A percentile compares a stretch with the other conserved stretches of the same genome.
Conservation (phyloP, 1,140 invertebrate species). For the Micrasema longulum region DNA sequence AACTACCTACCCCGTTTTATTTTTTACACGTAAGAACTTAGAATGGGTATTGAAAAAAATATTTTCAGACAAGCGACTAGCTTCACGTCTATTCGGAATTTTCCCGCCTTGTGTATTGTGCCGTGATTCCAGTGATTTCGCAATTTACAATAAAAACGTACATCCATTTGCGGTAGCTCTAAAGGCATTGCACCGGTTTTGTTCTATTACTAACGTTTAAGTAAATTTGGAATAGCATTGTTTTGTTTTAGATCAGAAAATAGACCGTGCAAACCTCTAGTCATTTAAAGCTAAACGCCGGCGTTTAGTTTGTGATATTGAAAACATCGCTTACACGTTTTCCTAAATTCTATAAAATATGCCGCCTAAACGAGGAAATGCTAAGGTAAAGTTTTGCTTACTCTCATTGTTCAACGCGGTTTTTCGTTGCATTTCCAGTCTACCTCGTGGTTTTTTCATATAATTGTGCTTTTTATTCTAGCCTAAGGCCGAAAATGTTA, state of each 20-base stretch:
- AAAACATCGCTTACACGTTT: slow-evolving; percentile 24
- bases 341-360: slow-evolving; percentile 18
- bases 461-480: slow-evolving; percentile 7
- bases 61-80: background rate
- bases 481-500: slow-evolving; percentile 20
- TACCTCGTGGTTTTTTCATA: background rate
- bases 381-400: slow-evolving; percentile 35
- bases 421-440: background rate
- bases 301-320: slow-evolving; percentile 10
- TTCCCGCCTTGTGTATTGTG: slow-evolving; percentile 14
- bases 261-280: slow-evolving; percentile 11
- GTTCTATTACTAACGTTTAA: slow-evolving; percentile 1
- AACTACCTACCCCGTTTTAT: too few relatives aligned
- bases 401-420: background rate
- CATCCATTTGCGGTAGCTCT: slow-evolving; percentile 4
- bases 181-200: slow-evolving; percentile 22
- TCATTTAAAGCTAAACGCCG: slow-evolving; percentile 8
- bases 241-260: slow-evolving; percentile 1
- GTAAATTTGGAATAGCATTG: background rate
- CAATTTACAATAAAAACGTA: slow-evolving; percentile 10
- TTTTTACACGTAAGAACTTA: too few relatives aligned
- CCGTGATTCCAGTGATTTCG: slow-evolving; percentile 1
- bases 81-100: slow-evolving; percentile 22
- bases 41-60: too few relatives aligned
- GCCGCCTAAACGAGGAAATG: slow-evolving; percentile 45